Base-by-base conservation (phyloP, 2,797 vertebrate species). In the Sebastes iracundus region DNA sequence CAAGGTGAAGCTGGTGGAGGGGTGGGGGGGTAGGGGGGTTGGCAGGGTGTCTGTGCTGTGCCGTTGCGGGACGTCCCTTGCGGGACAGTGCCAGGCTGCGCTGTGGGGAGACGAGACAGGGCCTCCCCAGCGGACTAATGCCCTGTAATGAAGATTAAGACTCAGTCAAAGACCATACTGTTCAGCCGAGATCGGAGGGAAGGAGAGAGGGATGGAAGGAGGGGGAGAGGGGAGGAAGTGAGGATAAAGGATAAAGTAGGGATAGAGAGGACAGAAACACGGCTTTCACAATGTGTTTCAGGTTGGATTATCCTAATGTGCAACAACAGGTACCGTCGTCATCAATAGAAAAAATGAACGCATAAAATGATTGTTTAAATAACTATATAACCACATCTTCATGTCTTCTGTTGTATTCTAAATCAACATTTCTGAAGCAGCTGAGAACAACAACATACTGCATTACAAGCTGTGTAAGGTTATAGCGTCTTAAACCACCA, bases 61-160 rank as follows among this genome's bases (percentile, higher is more conserved):
- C 89, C 83, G 86, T 88, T 86, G 92, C 82, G 89, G 91, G 93
- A 92, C 91, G 88, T 94, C 91, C 91, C 92, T 88, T 80, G 90
- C 90, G 94, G 92, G 92, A 94, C 95, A 95, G 97, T 96, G 97
- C 97, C 94, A 96, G 96, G 96, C 96, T 90, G 95, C 93, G 95
- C 95, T 90, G 89, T 85, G 91, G 91, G 94, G 94, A 95, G 95
- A 94, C 90, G 93, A 94, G 93, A 94, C 94, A 92, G 91, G 93
- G 95, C 86, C 95, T 96, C 92, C 77, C 94, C 80, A 92, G 96
- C 94, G 94, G 96, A 97, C 96, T 97, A 97, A 97, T 97, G 96
- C 97, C 95, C 96, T 96, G 97, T 98, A 98, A 99, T 98, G 96
- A 98, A 99, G 98, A 99, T 99, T 99, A 99, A 99, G 96, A 96